Conservation (phyloP, 2,888 invertebrate species). For the Mimumesa dahlbomi region DNA sequence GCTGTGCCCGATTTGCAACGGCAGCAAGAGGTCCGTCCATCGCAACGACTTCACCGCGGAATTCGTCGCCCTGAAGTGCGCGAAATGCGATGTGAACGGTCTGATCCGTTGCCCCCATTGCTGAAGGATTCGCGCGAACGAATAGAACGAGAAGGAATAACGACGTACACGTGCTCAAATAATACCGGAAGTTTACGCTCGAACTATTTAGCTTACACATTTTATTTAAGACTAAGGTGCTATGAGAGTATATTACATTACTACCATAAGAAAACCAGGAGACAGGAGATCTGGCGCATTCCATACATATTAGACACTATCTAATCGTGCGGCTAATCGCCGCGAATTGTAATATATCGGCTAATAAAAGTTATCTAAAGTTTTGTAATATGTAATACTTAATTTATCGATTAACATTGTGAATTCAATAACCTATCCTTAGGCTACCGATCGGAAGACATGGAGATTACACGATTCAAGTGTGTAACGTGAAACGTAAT, state of each 20-base stretch:
- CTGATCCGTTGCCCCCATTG: conserved; percentile 94
- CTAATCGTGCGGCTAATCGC: conserved; percentile 34
- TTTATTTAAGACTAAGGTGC: conserved; percentile 67
- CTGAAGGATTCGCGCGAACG: conserved; percentile 77
- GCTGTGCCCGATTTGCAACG: conserved; percentile 95
- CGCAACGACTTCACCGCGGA: conserved; percentile 97
- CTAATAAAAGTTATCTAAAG: conserved; percentile 65
- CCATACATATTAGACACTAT: conserved; percentile 19
- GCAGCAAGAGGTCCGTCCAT: conserved; percentile 97
- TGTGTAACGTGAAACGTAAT: too few relatives aligned
- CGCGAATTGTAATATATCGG: conserved; percentile 64
- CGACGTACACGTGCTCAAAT: conserved; percentile 28
- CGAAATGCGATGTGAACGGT: conserved; percentile 97
- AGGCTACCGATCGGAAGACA: too few relatives aligned
- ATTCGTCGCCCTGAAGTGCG: conserved; percentile 95
- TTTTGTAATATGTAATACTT: conserved; percentile 58
- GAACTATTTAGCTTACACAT: conserved; percentile 43
- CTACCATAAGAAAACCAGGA: conserved; percentile 34
- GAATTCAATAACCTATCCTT: too few relatives aligned
- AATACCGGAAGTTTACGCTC: conserved; percentile 10
- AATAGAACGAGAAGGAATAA: conserved; percentile 13
- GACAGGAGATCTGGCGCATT: conserved; percentile 12
- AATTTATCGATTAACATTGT: too few relatives aligned
- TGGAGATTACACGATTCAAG: too few relatives aligned
- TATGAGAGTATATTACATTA: conserved; percentile 60